These are phyloP conservation scores for Scaptomyza graminum DNA, from an alignment of 1,140 invertebrate species.

Conservation along the genomic window DNA sequence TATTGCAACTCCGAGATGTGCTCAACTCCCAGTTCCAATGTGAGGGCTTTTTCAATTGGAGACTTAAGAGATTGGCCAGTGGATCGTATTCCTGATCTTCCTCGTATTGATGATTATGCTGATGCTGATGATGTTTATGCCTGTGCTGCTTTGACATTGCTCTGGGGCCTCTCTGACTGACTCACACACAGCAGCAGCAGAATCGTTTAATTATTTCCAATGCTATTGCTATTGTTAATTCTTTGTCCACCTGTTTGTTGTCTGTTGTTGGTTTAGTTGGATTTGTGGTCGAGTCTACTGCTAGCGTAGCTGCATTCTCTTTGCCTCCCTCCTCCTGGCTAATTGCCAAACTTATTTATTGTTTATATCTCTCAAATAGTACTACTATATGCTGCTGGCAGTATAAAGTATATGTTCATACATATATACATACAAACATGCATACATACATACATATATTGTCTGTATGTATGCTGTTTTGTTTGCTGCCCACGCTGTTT, in stretches of 20 bases:
- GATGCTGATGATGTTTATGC: constrained; percentile 5
- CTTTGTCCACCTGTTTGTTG: constrained; percentile 51
- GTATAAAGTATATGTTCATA: not conserved
- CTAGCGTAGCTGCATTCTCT: not conserved
- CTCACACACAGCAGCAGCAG: constrained; percentile 6
- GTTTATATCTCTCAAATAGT: constrained; percentile 52
- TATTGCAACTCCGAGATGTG: constrained; percentile 85
- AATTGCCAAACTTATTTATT: constrained; percentile 57
- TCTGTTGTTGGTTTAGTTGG: constrained; percentile 14
- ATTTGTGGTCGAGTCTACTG: not conserved
- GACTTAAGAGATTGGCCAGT: constrained; percentile 75
- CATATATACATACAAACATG: not conserved
- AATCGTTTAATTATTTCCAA: not conserved
- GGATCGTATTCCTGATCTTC: constrained; percentile 42
- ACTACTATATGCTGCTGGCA: constrained; percentile 13
- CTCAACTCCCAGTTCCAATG: constrained; percentile 85
- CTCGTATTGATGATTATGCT: constrained; percentile 8
- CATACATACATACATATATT: not conserved
- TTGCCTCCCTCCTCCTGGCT: constrained; percentile 43
- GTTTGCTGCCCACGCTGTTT: constrained; percentile 58
- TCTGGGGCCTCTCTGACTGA: constrained; percentile 32
- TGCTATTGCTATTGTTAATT: constrained; percentile 4
- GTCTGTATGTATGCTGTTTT: constrained; percentile 10
- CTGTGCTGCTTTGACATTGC: constrained; percentile 54
- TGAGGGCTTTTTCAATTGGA: constrained; percentile 84